Evolutionary conservation across 64 coral and sea anemone genomes (phyloP).

Genomic region (Montipora foliosa): DNA sequence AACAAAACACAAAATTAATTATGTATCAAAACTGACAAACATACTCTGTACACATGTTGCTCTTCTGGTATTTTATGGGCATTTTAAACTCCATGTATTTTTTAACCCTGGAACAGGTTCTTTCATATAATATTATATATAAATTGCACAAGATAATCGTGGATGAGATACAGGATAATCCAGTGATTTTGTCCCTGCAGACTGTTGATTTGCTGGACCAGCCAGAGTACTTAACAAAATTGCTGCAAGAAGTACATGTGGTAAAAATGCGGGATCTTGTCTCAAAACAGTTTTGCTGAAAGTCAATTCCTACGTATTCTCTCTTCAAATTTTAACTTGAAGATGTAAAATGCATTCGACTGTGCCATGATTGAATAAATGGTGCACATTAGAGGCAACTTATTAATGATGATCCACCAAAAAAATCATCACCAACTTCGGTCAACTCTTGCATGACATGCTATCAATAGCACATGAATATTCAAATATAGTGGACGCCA

Average conservation of each 20-base stretch:
- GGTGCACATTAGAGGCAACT: neutral
- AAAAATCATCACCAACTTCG: neutral
- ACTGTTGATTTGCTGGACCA: neutral
- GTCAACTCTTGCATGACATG: neutral
- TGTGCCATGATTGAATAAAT: too few relatives aligned
- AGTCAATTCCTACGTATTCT: neutral
- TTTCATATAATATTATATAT: neutral
- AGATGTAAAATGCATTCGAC: neutral
- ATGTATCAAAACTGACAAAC: too few relatives aligned
- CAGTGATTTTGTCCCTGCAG: neutral
- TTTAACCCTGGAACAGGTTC: too few relatives aligned
- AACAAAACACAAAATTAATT: too few relatives aligned
- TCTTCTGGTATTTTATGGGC: too few relatives aligned
- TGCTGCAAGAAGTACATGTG: conserved; percentile 11
- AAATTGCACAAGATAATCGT: too few relatives aligned
- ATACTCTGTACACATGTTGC: too few relatives aligned
- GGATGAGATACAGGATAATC: too few relatives aligned
- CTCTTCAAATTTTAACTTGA: neutral
- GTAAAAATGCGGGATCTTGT: neutral
- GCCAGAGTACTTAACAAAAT: neutral
- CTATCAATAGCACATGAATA: neutral
- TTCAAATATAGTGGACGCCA: neutral
- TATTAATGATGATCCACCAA: neutral
- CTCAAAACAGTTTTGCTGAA: neutral
- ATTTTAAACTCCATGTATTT: too few relatives aligned